Evolutionary conservation across 2,113 vertebrate species (phyloP), one percentile per base, ranked within the genome.

Genomic region (Epinephelus cyanopodus): DNA sequence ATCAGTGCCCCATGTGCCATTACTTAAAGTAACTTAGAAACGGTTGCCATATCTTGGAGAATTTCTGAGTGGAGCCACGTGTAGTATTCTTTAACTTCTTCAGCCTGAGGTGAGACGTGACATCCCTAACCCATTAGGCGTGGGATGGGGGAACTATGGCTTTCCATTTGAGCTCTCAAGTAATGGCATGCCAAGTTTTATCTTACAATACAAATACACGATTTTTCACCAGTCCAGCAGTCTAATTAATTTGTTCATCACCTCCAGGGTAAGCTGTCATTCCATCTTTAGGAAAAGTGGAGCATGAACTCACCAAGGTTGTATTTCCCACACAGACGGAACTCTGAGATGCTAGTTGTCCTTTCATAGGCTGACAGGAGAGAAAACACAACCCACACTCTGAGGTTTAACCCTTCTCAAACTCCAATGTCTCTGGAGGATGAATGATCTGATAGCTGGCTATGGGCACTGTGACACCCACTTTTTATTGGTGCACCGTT

Each of bases 321-420:
- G 85, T 74, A 66, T 89, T 90, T 82, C 84, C 73, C 84, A 86
- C 89, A 85, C 85, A 85, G 79, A 53, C 19, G n/a, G 71, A 71
- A 84, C 60, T 84, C 42, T 61, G 89, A 70, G 47, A 72, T 56
- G 69, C 76, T 77, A 77, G 81, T 91, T 89, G 93, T 92, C 87
- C 79, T 82, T 89, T 88, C 62, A 72, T 45, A 78, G 48, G 53
- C 82, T 89, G 90, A 90, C 90, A 91, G 85, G 48, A 81, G 89
- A 42, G 52, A 37, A 82, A 84, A 68, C 45, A 66, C 88, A 75
- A 60, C 63, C 57, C 63, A 42, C 13, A 39, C 66, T 89, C 79
- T 67, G 68, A 83, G 84, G 79, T 87, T 91, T 90, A 87, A 89
- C 82, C 76, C 80, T 79, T 33, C 82, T 77, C 82, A 83, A 86